Evolutionary conservation across 1,140 invertebrate genomes (phyloP).

Genomic region (Mactra quadrangularis): DNA sequence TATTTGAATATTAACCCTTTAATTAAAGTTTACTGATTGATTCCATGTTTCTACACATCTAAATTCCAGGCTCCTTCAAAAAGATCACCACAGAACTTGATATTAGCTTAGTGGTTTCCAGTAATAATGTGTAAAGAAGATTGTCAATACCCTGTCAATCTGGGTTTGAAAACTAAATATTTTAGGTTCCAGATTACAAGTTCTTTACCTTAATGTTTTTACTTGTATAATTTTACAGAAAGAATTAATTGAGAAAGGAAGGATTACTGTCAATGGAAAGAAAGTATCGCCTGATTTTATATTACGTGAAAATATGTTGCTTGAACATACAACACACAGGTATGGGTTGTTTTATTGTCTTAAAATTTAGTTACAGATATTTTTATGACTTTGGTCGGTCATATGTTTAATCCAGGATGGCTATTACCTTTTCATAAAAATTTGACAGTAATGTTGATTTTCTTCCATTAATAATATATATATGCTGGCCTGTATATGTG

Average conservation of each 20-base stretch:
- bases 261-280: constrained; percentile 97
- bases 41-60: too few relatives aligned
- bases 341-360: constrained; percentile 82
- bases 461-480: neutral
- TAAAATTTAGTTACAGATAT: neutral
- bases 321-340: constrained; percentile 97
- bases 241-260: constrained; percentile 92
- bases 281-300: constrained; percentile 95
- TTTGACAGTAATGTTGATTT: neutral
- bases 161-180: too few relatives aligned
- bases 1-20: too few relatives aligned
- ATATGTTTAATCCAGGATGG: neutral
- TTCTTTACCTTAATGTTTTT: too few relatives aligned
- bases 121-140: too few relatives aligned
- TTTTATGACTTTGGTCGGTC: neutral
- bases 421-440: neutral
- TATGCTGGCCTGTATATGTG: too few relatives aligned
- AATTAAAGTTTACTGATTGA: too few relatives aligned
- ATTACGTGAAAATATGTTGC: constrained; percentile 96
- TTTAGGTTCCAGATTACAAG: too few relatives aligned
- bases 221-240: constrained; percentile 81
- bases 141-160: too few relatives aligned
- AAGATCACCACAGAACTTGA: too few relatives aligned
- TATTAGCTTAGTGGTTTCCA: too few relatives aligned
- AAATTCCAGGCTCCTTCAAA: too few relatives aligned